Evolutionary conservation across 35 echinoderm and acorn worm species (phyloP), one percentile per base, ranked within the genome.

Genomic region (Heliocidaris tuberculata): DNA sequence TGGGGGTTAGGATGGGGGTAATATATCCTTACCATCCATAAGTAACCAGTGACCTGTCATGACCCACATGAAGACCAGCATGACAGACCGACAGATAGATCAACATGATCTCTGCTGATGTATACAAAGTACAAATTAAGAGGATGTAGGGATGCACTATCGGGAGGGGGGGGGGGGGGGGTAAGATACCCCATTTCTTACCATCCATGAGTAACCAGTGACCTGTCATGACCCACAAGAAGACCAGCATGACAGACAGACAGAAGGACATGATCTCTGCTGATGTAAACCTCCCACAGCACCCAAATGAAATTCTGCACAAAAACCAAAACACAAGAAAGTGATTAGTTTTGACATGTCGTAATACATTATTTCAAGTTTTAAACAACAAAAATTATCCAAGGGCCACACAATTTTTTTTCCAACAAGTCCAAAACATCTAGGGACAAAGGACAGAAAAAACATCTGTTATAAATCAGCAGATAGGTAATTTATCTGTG

Each of bases 151-250:
- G n/a, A n/a, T n/a, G n/a, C n/a, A n/a, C n/a, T n/a, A n/a, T n/a
- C n/a, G n/a, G n/a, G n/a, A n/a, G 50, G 50, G 50, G 15, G 16
- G 60, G 17, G 60, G 17, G 60, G 15, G 0, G 60, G 65, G 65
- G 19, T 78, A 78, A n/a, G 8, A 10, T 9, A 56, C 10, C 15
- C 11, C 11, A 12, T 0, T 89, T 95, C 98, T 99, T 97, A 99
- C 98, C 98, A 97, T 99, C 98, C 98, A 99, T 99, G 24, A 99
- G 93, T 50, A 99, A 86, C 98, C 98, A 99, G 92, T 99, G 98
- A 32, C 98, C 98, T 31, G 98, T 99, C 97, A 99, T 99, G 15
- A 99, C 97, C 98, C 98, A 99, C 32, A 99, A 50, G 48, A 99
- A 97, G 29, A 99, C 98, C 54, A 99, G 94, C 95, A 97, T 95